Evolutionary conservation across 2,888 invertebrate species (phyloP).

Genomic region (Eupithecia insigniata): DNA sequence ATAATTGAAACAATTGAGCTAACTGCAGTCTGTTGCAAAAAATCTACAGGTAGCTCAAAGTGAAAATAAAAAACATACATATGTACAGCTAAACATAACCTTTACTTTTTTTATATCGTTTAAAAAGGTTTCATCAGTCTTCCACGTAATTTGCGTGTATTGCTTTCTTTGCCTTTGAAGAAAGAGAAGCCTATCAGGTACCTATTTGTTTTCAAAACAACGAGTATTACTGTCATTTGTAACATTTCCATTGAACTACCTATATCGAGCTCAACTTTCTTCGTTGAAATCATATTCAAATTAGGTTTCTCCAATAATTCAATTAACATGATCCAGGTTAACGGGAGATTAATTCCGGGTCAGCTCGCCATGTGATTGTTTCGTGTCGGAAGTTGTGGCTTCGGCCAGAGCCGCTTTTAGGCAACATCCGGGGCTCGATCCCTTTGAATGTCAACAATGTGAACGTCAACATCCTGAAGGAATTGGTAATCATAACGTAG

Average conservation of each 20-base stretch:
- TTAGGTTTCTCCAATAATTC: slow-evolving; percentile 1
- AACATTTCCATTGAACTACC: neutral
- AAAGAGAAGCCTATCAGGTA: neutral
- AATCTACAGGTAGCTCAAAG: too few relatives aligned
- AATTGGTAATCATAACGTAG: neutral
- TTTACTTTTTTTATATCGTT: neutral
- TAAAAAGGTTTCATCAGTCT: neutral
- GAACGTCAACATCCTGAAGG: neutral
- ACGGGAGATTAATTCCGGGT: slow-evolving; percentile 48
- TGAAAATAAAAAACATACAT: neutral
- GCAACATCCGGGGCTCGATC: neutral
- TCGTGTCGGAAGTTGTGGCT: slow-evolving; percentile 33
- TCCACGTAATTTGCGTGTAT: neutral
- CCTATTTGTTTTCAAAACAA: neutral
- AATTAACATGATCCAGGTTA: slow-evolving; percentile 3
- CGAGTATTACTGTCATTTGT: neutral
- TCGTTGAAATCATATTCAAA: neutral
- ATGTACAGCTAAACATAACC: neutral
- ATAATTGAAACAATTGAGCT: too few relatives aligned
- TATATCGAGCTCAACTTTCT: neutral
- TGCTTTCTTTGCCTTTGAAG: neutral
- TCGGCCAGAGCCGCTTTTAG: slow-evolving; percentile 12
- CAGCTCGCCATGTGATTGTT: slow-evolving; percentile 49
- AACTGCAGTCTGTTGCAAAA: too few relatives aligned
- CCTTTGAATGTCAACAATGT: neutral